Base-by-base conservation (phyloP, 2,797 vertebrate species). In the Dendrocincla tyrannina region DNA sequence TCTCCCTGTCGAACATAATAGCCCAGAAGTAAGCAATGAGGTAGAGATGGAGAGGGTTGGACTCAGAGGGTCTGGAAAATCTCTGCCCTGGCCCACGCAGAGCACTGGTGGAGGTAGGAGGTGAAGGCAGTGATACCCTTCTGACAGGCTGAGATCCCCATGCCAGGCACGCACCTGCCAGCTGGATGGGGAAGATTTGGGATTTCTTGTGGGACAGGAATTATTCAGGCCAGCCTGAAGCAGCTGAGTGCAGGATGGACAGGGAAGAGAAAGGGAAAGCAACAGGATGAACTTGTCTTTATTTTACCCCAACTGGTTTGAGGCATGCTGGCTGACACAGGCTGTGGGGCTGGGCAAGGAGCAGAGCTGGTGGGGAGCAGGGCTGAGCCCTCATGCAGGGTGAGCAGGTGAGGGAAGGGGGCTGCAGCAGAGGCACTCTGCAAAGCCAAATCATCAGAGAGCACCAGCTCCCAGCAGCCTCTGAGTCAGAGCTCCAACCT, bases 11-110 rank as follows among this genome's bases (percentile, higher is more conserved):
- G 27, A 95, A 91, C 37, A 13, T 80, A 95, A 96, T 35, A 85
- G 83, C 89, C 52, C 67, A 72, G 77, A 93, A 96, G 95, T 80
- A 94, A 95, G 91, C 86, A 89, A 77, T 79, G 91, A 93, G 64
- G 62, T 11, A 73, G 69, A 41, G 30, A 69, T 69, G 76, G 86
- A 53, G 74, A 91, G 67, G 17, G 77, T 69, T 97, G 85, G 50
- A 82, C 44, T 63, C 53, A 67, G 73, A 30, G 50, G 42, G 70
- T 88, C 68, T 88, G 93, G 93, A 90, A 92, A 89, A 95, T 93
- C 73, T 97, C 95, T 1, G 0, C 60, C 76, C 92, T 81, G 37
- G 49, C 67, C 75, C 59, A 47, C 0, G 3, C 39, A 7, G 47
- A 83, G 72, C 60, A 53, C 13, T 0, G 7, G 10, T n/a, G 17